Conservation (phyloP, 2,797 vertebrate genomes). For the Propithecus deckenii region DNA sequence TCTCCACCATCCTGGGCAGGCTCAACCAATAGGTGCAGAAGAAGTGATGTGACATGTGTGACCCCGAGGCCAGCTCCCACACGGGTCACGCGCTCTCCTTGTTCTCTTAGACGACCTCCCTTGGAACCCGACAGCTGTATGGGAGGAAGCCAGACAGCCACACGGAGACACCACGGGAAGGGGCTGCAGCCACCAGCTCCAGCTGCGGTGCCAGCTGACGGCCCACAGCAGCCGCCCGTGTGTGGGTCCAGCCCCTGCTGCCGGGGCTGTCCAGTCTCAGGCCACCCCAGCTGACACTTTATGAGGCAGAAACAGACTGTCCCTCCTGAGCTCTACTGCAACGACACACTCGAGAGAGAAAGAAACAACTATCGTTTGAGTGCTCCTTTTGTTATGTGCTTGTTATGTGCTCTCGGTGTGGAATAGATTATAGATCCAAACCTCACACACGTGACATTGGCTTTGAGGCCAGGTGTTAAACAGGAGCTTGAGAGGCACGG, state of each 20-base stretch:
- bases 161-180: fast-evolving
- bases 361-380: fast-evolving
- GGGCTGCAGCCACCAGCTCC: fast-evolving
- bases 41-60: fast-evolving
- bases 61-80: background rate
- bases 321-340: background rate
- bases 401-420: fast-evolving
- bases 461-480: fast-evolving
- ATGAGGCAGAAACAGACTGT: background rate
- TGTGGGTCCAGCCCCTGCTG: background rate
- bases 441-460: fast-evolving
- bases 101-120: background rate
- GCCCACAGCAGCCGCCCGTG: fast-evolving
- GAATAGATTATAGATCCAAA: fast-evolving
- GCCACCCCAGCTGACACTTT: background rate
- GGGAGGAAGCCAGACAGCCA: background rate
- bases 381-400: background rate
- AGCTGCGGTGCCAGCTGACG: background rate
- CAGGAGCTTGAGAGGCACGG: fast-evolving
- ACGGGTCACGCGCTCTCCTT: fast-evolving
- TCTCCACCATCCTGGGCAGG: background rate
- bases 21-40: fast-evolving
- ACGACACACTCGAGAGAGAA: fast-evolving
- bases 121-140: fast-evolving
- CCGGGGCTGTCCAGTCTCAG: fast-evolving